phyloP scores from a whole-genome alignment of 2,888 invertebrate species.

The Cantharis nigra region DNA sequence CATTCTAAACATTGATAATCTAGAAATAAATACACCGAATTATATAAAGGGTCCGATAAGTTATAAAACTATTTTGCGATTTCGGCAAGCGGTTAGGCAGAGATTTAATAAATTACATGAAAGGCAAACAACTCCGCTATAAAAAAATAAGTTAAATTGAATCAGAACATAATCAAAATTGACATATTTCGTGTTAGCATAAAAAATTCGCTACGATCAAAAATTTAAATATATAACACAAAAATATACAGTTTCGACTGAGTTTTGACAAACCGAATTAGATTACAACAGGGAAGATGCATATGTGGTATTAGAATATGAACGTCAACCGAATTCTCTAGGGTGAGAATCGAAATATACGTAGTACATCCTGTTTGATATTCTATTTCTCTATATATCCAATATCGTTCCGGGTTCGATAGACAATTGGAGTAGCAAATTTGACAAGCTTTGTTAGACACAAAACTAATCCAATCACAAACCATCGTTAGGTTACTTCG shows the following conservation, averaged over 20 bases:
- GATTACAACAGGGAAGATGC: conserved; percentile 20
- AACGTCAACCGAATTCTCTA: conserved; percentile 19
- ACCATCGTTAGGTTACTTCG: background rate
- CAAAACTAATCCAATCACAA: conserved; percentile 3
- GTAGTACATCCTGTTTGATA: conserved; percentile 19
- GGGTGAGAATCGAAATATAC: conserved; percentile 14
- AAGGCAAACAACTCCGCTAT: background rate
- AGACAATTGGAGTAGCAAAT: conserved; percentile 22
- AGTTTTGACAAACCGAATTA: conserved; percentile 21
- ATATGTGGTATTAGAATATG: conserved; percentile 20
- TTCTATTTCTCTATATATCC: conserved; percentile 24
- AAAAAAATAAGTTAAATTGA: background rate
- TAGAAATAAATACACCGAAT: background rate
- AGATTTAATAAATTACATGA: background rate
- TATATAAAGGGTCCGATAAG: background rate
- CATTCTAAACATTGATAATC: background rate
- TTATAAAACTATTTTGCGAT: background rate
- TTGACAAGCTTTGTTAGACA: conserved; percentile 10
- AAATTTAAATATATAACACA: conserved; percentile 9
- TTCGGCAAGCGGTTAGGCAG: background rate
- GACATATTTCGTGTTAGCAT: background rate
- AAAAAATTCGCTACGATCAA: conserved; percentile 1
- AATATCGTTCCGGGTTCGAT: conserved; percentile 23
- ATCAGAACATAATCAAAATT: background rate
- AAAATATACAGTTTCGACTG: conserved; percentile 11